Conservation (phyloP, 2,888 invertebrate species). For the Anodontia alba region DNA sequence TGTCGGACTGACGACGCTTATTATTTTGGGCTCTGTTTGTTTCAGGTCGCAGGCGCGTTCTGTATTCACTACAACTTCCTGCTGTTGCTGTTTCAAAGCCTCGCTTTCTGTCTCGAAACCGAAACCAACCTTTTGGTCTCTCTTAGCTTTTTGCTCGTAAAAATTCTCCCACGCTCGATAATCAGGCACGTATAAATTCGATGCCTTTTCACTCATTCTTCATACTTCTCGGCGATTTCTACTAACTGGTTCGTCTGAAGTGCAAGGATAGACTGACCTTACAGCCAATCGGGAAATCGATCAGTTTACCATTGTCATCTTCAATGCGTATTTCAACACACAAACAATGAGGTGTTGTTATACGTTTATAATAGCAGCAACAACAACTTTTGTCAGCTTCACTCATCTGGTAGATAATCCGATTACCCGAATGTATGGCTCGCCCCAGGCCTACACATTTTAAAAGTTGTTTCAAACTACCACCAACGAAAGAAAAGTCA, state of each 20-base stretch:
- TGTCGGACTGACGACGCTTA: not conserved
- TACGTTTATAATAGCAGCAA: slow-evolving; percentile 10
- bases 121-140: not conserved
- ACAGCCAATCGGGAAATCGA: not conserved
- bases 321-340: not conserved
- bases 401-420: not conserved
- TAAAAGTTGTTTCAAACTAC: not conserved
- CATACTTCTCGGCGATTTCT: not conserved
- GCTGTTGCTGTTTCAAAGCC: not conserved
- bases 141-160: not conserved
- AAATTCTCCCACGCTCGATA: slow-evolving; percentile 11
- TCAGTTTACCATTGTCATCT: slow-evolving; percentile 6
- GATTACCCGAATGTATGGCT: not conserved
- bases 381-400: slow-evolving; percentile 10
- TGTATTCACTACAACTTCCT: not conserved
- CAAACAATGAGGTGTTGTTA: slow-evolving; percentile 3
- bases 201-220: slow-evolving; percentile 1
- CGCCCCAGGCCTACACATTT: slow-evolving; percentile 13
- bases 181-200: slow-evolving; percentile 16
- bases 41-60: not conserved
- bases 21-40: not conserved
- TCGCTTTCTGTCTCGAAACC: slow-evolving; percentile 9
- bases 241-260: not conserved
- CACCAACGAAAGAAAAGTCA: slow-evolving; percentile 12
- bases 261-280: slow-evolving; percentile 20